Evolutionary conservation across 2,888 invertebrate genomes (phyloP), one percentile per base, ranked within the genome.

Genomic region (Drosophila falleni): DNA sequence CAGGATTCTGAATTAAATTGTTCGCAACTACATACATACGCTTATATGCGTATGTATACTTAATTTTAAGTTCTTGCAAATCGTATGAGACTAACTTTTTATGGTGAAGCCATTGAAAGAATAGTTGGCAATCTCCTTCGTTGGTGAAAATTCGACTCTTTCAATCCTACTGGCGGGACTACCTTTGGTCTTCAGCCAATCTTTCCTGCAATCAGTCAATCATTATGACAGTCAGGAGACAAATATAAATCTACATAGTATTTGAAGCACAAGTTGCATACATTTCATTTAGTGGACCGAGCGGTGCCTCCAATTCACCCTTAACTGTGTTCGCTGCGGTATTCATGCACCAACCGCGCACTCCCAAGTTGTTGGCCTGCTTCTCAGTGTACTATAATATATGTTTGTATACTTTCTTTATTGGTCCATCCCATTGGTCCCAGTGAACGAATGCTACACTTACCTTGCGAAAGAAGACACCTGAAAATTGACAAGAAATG

Each of bases 81-180:
- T 16, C 11, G 29, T 13, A 16, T 11, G 19, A n/a, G 11, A 55
- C 41, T 82, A 92, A 39, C 87, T 88, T 73, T 87, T 92, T 59
- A 95, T 94, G 37, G 88, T 86, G 78, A 95, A 95, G 42, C 92
- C 89, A 0, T 92, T 81, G 72, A 93, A 94, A 0, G 93, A 92
- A 56, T 91, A 95, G 9, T 93, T 91, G 0, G 90, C 54, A 26
- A 96, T 94, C 71, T 94, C 93, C 77, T 94, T 94, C 74, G 94
- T 94, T 87, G 96, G 95, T 26, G 93, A 93, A 91, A 97, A 97
- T 71, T 95, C 95, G 0, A 95, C 95, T 90, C 95, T 96, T 0
- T 96, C 95, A 80, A 97, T 96, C 74, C 92, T 93, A 19, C 96
- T 96, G 79, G 94, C 93, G 0, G 97, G 96, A 91, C 97, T 97